Conservation (phyloP, 2,797 vertebrate species). For the Furcifer pardalis region DNA sequence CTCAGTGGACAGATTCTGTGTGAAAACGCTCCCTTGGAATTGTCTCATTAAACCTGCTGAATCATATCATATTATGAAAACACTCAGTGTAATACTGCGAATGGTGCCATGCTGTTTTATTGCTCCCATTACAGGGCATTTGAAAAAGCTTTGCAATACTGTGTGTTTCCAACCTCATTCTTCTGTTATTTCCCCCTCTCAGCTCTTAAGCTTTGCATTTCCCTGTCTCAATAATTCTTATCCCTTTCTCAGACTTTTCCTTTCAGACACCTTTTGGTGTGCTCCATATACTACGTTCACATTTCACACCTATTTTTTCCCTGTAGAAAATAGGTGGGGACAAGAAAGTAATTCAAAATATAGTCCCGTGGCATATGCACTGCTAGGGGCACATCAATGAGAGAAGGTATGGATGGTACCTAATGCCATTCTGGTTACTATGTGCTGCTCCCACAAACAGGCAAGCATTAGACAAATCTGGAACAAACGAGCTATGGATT, state of each 20-base stretch:
- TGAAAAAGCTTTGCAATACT: slow-evolving; percentile 43
- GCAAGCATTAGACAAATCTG: neutral
- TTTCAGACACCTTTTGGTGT: no score
- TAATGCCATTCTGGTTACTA: neutral
- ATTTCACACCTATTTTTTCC: neutral
- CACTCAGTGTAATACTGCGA: slow-evolving; percentile 37
- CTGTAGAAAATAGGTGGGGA: neutral
- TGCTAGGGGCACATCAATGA: slow-evolving; percentile 38
- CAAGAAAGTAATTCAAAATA: fast-evolving
- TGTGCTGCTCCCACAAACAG: neutral
- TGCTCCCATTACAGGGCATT: neutral
- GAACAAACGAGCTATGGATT: neutral
- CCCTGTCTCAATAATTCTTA: neutral
- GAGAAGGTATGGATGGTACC: neutral
- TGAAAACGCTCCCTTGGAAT: neutral
- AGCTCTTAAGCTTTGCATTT: no score
- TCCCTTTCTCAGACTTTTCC: neutral
- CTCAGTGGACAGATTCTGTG: neutral
- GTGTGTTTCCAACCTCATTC: fast-evolving
- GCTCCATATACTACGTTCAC: neutral
- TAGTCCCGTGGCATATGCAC: slow-evolving; percentile 33
- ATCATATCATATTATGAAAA: neutral
- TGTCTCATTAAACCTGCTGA: fast-evolving
- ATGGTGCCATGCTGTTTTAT: slow-evolving; percentile 59
- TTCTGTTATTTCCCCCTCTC: neutral